phyloP scores from a whole-genome alignment of 2,113 vertebrate genomes.

The Sceloporus undulatus region DNA sequence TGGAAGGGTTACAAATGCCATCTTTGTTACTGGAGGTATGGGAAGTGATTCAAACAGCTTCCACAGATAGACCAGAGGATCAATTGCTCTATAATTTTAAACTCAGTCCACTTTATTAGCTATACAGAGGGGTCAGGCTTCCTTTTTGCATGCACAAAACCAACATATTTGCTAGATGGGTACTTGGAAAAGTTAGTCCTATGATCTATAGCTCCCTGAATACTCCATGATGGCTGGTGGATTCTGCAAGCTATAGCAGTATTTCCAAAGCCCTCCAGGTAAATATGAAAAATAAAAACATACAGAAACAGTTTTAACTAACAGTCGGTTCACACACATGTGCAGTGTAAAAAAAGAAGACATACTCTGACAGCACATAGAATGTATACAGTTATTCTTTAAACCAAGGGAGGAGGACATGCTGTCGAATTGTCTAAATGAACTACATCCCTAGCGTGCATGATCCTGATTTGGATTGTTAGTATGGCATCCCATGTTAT shows the following conservation, averaged over 20 bases:
- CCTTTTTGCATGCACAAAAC: neutral
- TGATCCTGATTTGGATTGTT: too few species aligned
- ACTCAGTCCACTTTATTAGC: neutral
- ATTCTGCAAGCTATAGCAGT: too few species aligned
- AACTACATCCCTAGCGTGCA: too few species aligned
- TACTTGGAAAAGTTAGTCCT: too few species aligned
- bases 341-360: neutral
- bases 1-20: conserved; percentile 9
- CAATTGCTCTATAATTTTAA: conserved; percentile 6
- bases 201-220: too few species aligned
- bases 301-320: neutral
- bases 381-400: neutral
- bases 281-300: too few species aligned
- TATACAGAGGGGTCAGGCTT: neutral
- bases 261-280: too few species aligned
- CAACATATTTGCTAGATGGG: too few species aligned
- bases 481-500: too few species aligned
- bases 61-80: neutral
- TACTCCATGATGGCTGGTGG: too few species aligned
- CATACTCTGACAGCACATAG: neutral
- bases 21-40: neutral
- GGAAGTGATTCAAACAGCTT: neutral
- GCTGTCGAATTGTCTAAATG: too few species aligned
- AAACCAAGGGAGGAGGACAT: neutral
- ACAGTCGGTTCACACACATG: neutral